Evolutionary conservation across 2,888 invertebrate species (phyloP).

Genomic region (Agrotis segetum): DNA sequence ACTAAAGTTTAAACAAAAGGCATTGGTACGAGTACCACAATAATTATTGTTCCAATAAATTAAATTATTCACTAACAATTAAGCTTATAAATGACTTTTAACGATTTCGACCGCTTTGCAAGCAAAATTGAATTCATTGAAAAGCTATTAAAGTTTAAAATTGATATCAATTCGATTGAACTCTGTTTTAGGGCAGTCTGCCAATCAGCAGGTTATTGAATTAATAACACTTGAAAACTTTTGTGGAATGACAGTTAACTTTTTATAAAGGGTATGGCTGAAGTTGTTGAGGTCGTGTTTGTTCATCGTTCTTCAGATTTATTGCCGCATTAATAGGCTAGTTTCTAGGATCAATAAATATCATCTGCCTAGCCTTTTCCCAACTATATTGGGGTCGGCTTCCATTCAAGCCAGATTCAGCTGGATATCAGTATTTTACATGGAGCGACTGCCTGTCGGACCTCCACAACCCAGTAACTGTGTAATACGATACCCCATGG

Average conservation of each 20-base stretch:
- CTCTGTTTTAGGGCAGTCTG: constrained; percentile 35
- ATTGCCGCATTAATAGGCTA: too few relatives aligned
- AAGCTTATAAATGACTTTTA: constrained; percentile 26
- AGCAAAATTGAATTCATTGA: constrained; percentile 38
- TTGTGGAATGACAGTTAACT: background rate
- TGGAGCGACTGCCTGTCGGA: too few relatives aligned
- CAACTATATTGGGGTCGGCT: too few relatives aligned
- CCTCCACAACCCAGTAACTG: too few relatives aligned
- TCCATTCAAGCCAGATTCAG: too few relatives aligned
- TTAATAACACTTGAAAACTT: constrained; percentile 25
- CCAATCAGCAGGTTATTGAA: constrained; percentile 22
- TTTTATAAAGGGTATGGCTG: background rate
- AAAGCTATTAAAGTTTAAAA: constrained; percentile 43
- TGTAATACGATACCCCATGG: too few relatives aligned
- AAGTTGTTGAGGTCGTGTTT: background rate
- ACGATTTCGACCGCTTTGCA: constrained; percentile 23
- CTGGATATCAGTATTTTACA: too few relatives aligned
- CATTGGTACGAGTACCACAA: background rate
- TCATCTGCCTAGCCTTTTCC: too few relatives aligned
- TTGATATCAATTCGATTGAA: constrained; percentile 30
- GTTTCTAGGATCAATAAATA: too few relatives aligned
- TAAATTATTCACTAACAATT: constrained; percentile 7
- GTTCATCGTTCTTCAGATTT: background rate
- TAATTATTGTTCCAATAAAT: constrained; percentile 19
- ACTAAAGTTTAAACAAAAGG: background rate